phyloP scores from a whole-genome alignment of 2,113 vertebrate genomes.

The Collichthys lucidus region DNA sequence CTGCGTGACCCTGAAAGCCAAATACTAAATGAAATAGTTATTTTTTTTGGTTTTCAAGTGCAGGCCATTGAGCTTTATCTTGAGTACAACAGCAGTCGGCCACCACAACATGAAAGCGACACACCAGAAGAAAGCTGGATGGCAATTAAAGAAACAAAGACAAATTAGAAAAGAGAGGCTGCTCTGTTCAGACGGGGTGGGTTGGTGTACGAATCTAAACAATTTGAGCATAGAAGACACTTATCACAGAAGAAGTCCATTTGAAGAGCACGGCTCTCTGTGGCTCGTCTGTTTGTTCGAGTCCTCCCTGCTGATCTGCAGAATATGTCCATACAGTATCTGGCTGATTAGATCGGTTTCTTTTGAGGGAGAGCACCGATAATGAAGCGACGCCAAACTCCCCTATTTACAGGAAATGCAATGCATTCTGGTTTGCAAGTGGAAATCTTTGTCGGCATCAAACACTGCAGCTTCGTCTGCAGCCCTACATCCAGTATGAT shows the following conservation, averaged over 20 bases:
- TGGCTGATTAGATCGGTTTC: not conserved
- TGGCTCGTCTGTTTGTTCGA: not conserved
- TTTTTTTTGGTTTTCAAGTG: conserved; percentile 12
- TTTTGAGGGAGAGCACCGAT: not conserved
- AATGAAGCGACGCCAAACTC: not conserved
- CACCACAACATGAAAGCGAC: conserved; percentile 30
- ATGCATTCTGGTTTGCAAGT: not conserved
- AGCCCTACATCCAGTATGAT: too few relatives aligned
- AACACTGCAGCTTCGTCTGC: too few relatives aligned
- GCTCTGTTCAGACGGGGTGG: conserved; percentile 7
- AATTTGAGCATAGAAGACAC: conserved; percentile 34
- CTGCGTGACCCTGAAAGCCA: conserved; percentile 28
- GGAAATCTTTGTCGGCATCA: not conserved
- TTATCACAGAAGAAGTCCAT: conserved; percentile 4
- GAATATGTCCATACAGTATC: not conserved
- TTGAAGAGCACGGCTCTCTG: conserved; percentile 16
- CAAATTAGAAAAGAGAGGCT: conserved; percentile 8
- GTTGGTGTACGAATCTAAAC: conserved; percentile 29
- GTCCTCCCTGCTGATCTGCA: not conserved
- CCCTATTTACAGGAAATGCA: too few relatives aligned
- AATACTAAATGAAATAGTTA: not conserved
- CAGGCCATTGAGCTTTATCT: conserved; percentile 38
- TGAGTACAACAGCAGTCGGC: conserved; percentile 42
- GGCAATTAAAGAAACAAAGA: conserved; percentile 47
- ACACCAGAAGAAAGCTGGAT: conserved; percentile 13